These are phyloP conservation scores for Sebastes hubbsi DNA, from an alignment of 2,797 vertebrate species.

Conservation along the genomic window DNA sequence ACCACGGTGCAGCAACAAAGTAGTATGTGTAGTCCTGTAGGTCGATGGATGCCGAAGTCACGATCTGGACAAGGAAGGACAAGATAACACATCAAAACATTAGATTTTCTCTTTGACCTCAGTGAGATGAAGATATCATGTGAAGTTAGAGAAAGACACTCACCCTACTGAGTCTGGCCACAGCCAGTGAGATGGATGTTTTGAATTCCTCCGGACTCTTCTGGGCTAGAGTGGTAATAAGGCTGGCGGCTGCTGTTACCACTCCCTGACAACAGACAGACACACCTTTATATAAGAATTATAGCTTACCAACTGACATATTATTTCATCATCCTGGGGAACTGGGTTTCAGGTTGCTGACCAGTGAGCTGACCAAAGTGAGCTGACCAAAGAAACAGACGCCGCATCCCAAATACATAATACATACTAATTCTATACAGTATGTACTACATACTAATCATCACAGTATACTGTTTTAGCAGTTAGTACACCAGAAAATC, in stretches of 20 bases:
- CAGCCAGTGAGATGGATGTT: conserved; percentile 91
- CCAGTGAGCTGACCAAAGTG: neutral
- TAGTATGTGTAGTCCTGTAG: conserved; percentile 99
- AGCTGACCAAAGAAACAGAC: neutral
- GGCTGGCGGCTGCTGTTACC: conserved; percentile 91
- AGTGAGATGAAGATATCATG: rapidly evolving
- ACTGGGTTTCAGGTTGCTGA: neutral
- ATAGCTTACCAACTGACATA: neutral
- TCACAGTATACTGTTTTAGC: neutral
- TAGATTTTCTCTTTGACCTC: neutral
- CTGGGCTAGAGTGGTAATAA: conserved; percentile 91
- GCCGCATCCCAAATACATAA: neutral
- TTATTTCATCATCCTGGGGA: neutral
- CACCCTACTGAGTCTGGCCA: conserved; percentile 94
- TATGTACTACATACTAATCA: neutral
- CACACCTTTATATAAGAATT: neutral
- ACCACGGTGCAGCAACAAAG: conserved; percentile 96
- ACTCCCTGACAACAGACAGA: conserved; percentile 83
- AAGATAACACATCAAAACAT: neutral
- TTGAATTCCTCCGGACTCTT: conserved; percentile 97
- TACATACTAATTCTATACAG: neutral
- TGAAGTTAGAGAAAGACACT: neutral
- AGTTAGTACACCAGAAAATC: neutral
- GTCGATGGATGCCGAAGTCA: conserved; percentile 94
- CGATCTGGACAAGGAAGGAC: conserved; percentile 82